These are phyloP conservation scores for Eulimnadia texana DNA, from an alignment of 1,140 invertebrate species.

Conservation along the genomic window DNA sequence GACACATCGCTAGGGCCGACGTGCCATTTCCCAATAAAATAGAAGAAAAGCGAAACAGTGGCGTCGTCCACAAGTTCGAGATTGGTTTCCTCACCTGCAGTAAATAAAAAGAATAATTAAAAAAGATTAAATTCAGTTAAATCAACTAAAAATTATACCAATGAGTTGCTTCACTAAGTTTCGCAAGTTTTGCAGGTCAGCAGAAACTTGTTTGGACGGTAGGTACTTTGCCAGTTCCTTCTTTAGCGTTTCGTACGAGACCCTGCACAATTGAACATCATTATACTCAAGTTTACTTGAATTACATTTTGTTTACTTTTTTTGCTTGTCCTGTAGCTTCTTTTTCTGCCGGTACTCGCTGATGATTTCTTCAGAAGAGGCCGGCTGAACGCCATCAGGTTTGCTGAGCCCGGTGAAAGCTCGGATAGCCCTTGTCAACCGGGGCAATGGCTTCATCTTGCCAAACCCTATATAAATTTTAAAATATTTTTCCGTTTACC, in stretches of 20 bases:
- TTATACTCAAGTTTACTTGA: background rate
- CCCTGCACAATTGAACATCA: background rate
- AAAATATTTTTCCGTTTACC: too few species aligned
- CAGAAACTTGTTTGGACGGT: constrained; percentile 12
- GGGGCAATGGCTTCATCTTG: constrained; percentile 9
- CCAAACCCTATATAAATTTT: too few species aligned
- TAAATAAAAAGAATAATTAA: too few species aligned
- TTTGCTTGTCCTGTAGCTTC: background rate
- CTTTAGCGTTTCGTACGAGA: background rate
- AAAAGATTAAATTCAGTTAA: too few species aligned
- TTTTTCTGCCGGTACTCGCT: constrained; percentile 3
- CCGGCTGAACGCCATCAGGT: background rate
- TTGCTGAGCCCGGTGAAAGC: constrained; percentile 13
- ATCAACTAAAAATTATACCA: too few species aligned
- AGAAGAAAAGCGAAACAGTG: constrained; percentile 38
- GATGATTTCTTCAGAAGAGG: background rate
- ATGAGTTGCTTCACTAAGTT: constrained; percentile 18
- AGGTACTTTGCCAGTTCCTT: constrained; percentile 5
- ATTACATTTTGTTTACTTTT: constrained; percentile 3
- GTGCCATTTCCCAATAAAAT: constrained; percentile 42
- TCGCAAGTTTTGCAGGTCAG: constrained; percentile 13
- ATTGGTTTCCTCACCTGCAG: constrained; percentile 32
- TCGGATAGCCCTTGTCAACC: constrained; percentile 14
- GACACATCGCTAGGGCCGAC: constrained; percentile 38
- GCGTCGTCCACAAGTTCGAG: constrained; percentile 44